Base-by-base conservation (phyloP, 1,140 invertebrate genomes). In the Eupristina koningsbergeri region DNA sequence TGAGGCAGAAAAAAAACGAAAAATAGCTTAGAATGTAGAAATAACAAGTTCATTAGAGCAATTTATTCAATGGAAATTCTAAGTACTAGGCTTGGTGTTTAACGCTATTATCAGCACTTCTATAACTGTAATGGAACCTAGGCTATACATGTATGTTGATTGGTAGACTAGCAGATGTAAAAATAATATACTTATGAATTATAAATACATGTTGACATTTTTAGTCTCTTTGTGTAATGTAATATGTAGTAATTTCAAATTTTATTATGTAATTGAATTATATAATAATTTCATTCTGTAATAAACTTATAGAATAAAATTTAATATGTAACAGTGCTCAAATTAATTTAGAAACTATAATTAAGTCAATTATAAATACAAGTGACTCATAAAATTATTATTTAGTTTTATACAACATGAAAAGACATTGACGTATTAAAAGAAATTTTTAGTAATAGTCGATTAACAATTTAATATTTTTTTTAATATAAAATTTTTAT, bases 21-120 rank as follows among this genome's bases (percentile, higher is more conserved):
- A 39, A 61, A 5, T 5, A 34, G 1, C 3, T 67, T 19, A 22
- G 15, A 67, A 75, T 17, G 31, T 61, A 11, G 47, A 34, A 76
- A 53, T 76, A 50, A 53, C 9, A n/a, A 13, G 47, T 76, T 61
- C 31, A 76, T 61, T 76, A 76, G 11, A 58, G 11, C 31, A 76
- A 76, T 61, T 58, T 41, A 61, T 76, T 29, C 50, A 61, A 76
- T 76, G 58, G 61, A 36, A 31, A 50, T 11, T 3, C 22, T 13
- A 8, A 34, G 0, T 34, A 17, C 36, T 11, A 73, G 22, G 34
- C 34, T 31, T 41, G 45, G 19, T 26, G 36, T 39, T 11, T 73
- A 45, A 29, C 7, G 22, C 8, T 73, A 73, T 67, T 47, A 13
- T 41, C 39, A 34, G 26, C 34, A 67, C 31, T 36, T 36, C 15